phyloP scores from a whole-genome alignment of 2,888 invertebrate genomes.

The Cosmia trapezina region DNA sequence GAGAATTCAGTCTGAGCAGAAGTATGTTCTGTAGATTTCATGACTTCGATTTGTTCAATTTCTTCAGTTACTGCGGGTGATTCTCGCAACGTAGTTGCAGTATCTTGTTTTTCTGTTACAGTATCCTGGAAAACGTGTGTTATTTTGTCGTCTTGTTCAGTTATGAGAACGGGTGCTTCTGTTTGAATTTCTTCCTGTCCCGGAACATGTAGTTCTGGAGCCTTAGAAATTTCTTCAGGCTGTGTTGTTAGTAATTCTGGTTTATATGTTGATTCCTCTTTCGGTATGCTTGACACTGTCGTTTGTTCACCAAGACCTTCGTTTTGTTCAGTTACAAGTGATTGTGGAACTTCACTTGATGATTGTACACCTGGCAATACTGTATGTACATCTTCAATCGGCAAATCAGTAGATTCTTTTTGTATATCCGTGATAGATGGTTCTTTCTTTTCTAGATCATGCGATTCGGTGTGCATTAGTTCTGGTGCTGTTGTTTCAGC shows the following conservation, averaged over 20 bases:
- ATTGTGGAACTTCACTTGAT: conserved; percentile 52
- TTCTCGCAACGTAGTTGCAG: conserved; percentile 36
- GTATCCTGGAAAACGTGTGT: conserved; percentile 30
- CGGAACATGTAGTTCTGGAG: conserved; percentile 26
- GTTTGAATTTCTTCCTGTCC: conserved; percentile 34
- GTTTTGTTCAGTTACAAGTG: conserved; percentile 50
- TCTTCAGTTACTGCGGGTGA: conserved; percentile 18
- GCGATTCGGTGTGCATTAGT: conserved; percentile 22
- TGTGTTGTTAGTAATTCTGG: conserved; percentile 48
- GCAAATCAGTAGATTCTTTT: conserved; percentile 45
- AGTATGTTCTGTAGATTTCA: conserved; percentile 51
- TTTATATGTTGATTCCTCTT: conserved; percentile 39
- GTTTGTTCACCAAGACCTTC: conserved; percentile 33
- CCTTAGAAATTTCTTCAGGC: conserved; percentile 43
- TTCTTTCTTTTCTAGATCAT: conserved; percentile 14
- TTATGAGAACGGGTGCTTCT: conserved; percentile 28
- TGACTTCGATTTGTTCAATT: conserved; percentile 23
- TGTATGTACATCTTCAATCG: conserved; percentile 46
- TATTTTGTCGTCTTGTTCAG: conserved; percentile 30
- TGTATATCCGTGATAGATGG: conserved; percentile 33
- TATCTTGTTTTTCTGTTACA: conserved; percentile 48
- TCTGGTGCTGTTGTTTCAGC: conserved; percentile 24
- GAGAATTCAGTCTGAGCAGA: conserved; percentile 60
- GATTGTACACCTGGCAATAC: conserved; percentile 33
- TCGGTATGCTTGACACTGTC: conserved; percentile 24